Conservation (phyloP, 2,113 vertebrate genomes). For the Camelus dromedarius region DNA sequence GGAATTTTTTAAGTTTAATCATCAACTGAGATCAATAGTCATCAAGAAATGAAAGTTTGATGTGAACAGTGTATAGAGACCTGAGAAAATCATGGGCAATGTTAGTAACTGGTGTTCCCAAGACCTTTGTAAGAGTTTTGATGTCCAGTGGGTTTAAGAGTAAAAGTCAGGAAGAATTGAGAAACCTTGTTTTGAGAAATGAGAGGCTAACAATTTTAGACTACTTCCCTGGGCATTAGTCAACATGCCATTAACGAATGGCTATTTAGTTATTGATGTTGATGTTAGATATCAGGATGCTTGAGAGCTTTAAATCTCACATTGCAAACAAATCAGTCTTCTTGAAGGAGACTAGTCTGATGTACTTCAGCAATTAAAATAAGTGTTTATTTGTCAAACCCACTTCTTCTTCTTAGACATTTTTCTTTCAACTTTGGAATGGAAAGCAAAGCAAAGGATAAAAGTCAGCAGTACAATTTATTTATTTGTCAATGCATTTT, state of each 20-base stretch:
- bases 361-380: neutral
- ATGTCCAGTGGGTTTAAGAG: neutral
- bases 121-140: too few species aligned
- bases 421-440: neutral
- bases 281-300: neutral
- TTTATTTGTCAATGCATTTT: neutral
- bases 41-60: neutral
- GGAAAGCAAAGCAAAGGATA: neutral
- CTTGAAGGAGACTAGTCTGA: neutral
- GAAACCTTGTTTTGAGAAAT: neutral
- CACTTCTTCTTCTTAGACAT: neutral
- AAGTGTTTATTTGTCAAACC: neutral
- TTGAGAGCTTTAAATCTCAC: neutral
- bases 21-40: neutral
- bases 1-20: neutral
- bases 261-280: neutral
- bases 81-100: accelerated
- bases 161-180: neutral
- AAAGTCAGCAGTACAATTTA: neutral
- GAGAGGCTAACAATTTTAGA: neutral
- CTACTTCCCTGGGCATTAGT: neutral
- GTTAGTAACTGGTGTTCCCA: neutral
- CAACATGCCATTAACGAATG: neutral
- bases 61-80: neutral
- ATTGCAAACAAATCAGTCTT: neutral